Evolutionary conservation across 1,140 invertebrate species (phyloP).

Genomic region (Caenorhabditis elegans): DNA sequence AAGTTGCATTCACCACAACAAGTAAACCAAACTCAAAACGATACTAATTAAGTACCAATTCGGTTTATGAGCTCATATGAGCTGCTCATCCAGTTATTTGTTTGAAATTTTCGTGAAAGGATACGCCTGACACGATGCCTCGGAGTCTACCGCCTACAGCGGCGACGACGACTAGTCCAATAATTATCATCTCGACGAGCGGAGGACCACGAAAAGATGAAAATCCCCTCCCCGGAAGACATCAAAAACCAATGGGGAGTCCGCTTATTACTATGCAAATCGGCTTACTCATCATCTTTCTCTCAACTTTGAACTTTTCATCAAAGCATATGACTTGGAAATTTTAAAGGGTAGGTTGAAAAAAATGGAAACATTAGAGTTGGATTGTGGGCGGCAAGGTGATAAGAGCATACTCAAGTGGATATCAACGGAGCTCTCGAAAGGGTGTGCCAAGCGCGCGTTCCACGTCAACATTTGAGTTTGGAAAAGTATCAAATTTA

Average conservation of each 20-base stretch:
- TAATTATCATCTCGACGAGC: slow-evolving; percentile 6
- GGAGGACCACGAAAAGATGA: slow-evolving; percentile 7
- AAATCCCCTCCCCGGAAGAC: slow-evolving; percentile 17
- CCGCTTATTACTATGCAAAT: slow-evolving; percentile 25
- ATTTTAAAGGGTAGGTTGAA: not conserved
- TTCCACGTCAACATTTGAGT: not conserved
- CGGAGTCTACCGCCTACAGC: not conserved
- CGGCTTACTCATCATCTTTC: slow-evolving; percentile 19
- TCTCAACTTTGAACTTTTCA: slow-evolving; percentile 29
- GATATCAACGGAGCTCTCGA: slow-evolving; percentile 20
- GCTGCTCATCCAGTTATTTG: not conserved
- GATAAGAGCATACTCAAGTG: slow-evolving; percentile 12
- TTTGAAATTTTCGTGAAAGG: not conserved
- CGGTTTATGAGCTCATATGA: slow-evolving; percentile 31
- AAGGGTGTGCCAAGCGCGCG: not conserved
- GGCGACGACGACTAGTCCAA: not conserved
- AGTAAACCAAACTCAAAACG: not conserved
- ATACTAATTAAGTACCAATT: not conserved
- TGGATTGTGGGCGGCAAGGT: not conserved
- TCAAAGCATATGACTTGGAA: slow-evolving; percentile 6
- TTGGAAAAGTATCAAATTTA: not conserved
- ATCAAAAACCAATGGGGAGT: slow-evolving; percentile 6
- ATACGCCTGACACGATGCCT: not conserved
- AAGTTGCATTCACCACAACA: not conserved
- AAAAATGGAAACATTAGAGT: slow-evolving; percentile 9